Evolutionary conservation across 2,797 vertebrate genomes (phyloP).

Genomic region (Scleropages formosus): DNA sequence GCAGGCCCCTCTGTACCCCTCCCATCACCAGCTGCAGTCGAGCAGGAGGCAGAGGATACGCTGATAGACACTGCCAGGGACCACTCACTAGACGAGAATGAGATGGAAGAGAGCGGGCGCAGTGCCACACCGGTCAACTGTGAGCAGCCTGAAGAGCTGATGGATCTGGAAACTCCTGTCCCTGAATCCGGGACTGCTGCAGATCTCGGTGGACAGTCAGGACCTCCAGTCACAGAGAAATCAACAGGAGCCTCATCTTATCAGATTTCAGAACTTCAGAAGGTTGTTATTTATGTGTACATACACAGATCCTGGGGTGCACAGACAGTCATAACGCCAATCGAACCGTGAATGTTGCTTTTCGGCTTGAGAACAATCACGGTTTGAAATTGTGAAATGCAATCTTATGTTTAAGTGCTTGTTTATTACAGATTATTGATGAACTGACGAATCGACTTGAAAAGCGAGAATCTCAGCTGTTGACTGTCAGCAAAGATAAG

Average conservation of each 20-base stretch:
- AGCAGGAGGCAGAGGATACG: conserved; percentile 40
- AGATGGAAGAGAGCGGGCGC: conserved; percentile 96
- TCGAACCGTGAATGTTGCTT: too few relatives aligned
- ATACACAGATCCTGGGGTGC: background rate
- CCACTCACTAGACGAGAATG: conserved; percentile 76
- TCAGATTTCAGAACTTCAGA: conserved; percentile 80
- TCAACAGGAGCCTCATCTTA: conserved; percentile 62
- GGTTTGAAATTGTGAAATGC: background rate
- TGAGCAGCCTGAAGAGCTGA: conserved; percentile 83
- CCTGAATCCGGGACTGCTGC: conserved; percentile 37
- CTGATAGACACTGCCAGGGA: conserved; percentile 63
- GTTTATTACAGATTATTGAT: conserved; percentile 77
- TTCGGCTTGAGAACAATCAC: background rate
- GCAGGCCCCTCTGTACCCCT: conserved; percentile 62
- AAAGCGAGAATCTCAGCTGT: conserved; percentile 88
- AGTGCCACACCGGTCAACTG: conserved; percentile 95
- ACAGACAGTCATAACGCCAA: too few relatives aligned
- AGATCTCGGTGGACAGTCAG: conserved; percentile 37
- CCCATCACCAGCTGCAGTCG: conserved; percentile 43
- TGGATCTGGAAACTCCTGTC: conserved; percentile 52
- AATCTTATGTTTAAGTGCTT: background rate
- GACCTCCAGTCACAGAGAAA: conserved; percentile 62
- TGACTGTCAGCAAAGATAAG: conserved; percentile 92
- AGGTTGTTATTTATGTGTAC: conserved; percentile 64
- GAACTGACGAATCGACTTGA: conserved; percentile 86